Percentiles rank a stretch among this genome's conserved stretches.
These are phyloP conservation scores for Procambarus virginalis DNA, from an alignment of 1,140 invertebrate species.

Conservation along the genomic window DNA sequence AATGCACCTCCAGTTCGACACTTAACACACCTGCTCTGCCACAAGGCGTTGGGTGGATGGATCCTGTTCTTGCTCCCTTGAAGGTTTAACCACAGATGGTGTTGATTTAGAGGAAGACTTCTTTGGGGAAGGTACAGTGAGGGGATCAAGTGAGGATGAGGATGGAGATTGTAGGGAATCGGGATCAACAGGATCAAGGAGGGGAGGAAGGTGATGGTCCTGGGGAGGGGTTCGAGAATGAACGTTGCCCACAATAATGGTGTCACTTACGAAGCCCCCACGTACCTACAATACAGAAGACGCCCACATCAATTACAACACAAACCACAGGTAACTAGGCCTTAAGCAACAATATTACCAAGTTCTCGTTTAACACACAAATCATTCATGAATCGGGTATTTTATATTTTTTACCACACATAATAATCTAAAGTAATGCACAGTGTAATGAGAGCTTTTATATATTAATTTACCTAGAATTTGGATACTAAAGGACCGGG, in stretches of 20 bases:
- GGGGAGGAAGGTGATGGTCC: slow-evolving; percentile 22
- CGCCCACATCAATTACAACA: slow-evolving; percentile 47
- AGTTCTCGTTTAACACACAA: not conserved
- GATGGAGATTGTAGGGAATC: slow-evolving; percentile 29
- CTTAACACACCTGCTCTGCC: slow-evolving; percentile 51
- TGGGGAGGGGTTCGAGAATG: slow-evolving; percentile 67
- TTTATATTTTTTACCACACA: too few relatives aligned
- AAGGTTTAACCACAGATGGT: not conserved
- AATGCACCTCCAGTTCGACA: not conserved
- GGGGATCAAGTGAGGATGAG: slow-evolving; percentile 18
- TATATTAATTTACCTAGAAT: too few relatives aligned
- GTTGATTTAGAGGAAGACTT: slow-evolving; percentile 16
- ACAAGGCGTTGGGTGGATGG: slow-evolving; percentile 58
- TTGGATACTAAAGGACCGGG: too few relatives aligned
- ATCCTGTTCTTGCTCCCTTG: slow-evolving; percentile 47
- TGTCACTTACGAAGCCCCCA: slow-evolving; percentile 71
- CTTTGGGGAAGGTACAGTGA: slow-evolving; percentile 23
- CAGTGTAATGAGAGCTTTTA: too few relatives aligned
- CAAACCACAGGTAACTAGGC: not conserved
- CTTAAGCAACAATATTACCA: not conserved
- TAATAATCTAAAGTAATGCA: too few relatives aligned
- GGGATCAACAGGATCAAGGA: not conserved
- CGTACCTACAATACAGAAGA: slow-evolving; percentile 70
- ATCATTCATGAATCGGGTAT: not conserved
- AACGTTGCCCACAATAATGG: slow-evolving; percentile 68